Percentiles rank a stretch among this genome's conserved stretches.
Evolutionary conservation across 2,888 invertebrate species (phyloP).

Genomic region (Rotaria socialis): DNA sequence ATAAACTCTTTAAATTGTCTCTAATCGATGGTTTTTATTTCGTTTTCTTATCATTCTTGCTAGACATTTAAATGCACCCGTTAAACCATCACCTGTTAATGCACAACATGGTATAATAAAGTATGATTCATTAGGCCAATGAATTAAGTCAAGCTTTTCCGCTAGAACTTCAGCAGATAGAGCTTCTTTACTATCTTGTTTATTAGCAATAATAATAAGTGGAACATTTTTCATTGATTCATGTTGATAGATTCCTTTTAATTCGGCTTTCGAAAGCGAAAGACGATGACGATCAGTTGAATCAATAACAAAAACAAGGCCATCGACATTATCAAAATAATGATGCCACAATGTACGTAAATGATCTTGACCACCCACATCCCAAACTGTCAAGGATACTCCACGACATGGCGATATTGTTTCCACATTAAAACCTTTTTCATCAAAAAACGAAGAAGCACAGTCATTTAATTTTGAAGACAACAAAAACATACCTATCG

Average conservation of each 20-base stretch:
- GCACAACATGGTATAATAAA: background rate
- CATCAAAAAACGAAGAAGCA: background rate
- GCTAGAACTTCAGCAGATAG: constrained; percentile 51
- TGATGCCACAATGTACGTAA: constrained; percentile 52
- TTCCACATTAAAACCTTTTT: constrained; percentile 48
- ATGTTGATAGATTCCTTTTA: constrained; percentile 51
- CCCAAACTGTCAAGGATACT: constrained; percentile 37
- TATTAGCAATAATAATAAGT: constrained; percentile 57
- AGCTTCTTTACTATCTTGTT: constrained; percentile 57
- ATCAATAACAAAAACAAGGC: constrained; percentile 56
- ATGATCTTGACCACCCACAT: constrained; percentile 36
- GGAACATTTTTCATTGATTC: constrained; percentile 56
- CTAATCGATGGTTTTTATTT: background rate
- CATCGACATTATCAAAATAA: constrained; percentile 55
- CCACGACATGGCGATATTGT: constrained; percentile 46
- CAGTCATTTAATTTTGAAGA: background rate
- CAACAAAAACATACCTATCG: background rate
- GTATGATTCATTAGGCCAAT: constrained; percentile 48
- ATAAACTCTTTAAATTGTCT: background rate
- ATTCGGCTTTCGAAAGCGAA: constrained; percentile 53
- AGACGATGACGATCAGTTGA: constrained; percentile 54
- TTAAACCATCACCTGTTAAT: constrained; percentile 28
- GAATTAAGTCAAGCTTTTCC: constrained; percentile 51
- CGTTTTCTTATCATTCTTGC: constrained; percentile 16
- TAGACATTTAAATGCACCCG: background rate